These are phyloP conservation scores for Lineus longissimus DNA, from an alignment of 1,140 invertebrate genomes.

Conservation along the genomic window DNA sequence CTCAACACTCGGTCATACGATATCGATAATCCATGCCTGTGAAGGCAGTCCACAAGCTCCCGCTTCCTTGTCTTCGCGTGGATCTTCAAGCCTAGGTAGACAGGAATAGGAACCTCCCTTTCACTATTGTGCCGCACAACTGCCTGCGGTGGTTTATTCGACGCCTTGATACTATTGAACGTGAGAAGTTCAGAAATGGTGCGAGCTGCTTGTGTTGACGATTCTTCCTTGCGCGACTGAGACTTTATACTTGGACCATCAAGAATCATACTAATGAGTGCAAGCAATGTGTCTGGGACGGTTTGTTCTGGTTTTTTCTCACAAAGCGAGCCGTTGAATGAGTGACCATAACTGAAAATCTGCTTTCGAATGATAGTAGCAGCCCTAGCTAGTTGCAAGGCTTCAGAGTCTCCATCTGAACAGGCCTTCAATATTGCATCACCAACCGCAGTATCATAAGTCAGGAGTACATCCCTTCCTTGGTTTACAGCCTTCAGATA, in stretches of 20 bases:
- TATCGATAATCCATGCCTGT: conserved; percentile 17
- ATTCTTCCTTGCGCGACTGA: too few relatives aligned
- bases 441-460: background rate
- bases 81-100: background rate
- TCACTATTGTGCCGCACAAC: too few relatives aligned
- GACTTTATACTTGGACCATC: too few relatives aligned
- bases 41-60: conserved; percentile 17
- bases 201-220: too few relatives aligned
- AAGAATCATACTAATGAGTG: too few relatives aligned
- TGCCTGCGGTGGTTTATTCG: too few relatives aligned
- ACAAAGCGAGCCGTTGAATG: too few relatives aligned
- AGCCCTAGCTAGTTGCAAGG: background rate
- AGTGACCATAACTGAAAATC: background rate
- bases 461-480: background rate
- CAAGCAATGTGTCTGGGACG: too few relatives aligned
- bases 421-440: background rate
- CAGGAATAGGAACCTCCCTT: too few relatives aligned
- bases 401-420: background rate
- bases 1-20: conserved; percentile 22
- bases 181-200: too few relatives aligned
- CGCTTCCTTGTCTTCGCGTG: conserved; percentile 12
- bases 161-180: too few relatives aligned
- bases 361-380: background rate
- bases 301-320: too few relatives aligned
- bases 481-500: background rate